Base-by-base conservation (phyloP, 2,888 invertebrate species). In the Rhagophthalmus giganteus region DNA sequence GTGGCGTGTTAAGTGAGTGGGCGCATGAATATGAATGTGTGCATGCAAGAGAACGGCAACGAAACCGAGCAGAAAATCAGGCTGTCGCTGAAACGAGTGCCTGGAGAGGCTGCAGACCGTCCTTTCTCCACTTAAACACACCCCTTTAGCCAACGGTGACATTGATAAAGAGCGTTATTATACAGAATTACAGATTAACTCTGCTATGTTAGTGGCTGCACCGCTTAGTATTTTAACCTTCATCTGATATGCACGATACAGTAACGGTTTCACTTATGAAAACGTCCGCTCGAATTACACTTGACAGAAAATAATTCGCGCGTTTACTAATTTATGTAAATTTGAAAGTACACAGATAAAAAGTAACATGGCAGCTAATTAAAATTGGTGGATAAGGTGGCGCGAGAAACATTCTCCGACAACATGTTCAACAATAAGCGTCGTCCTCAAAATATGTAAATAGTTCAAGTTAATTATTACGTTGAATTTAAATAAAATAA, bases 161-260 rank as follows among this genome's bases (percentile, higher is more conserved):
- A 66, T 64, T 71, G 70, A 71, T 62, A 67, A 67, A 71, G 65
- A 61, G 64, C 59, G 69, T 68, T 71, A 71, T 71, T 71, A 70
- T 71, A 63, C 68, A 62, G 66, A 69, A 70, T 70, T 71, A 62
- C 68, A 63, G 67, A 69, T 71, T 71, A 71, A 68, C 64, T 63
- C 62, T 60, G 61, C 63, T 60, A 64, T 58, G 65, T 49, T 54
- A 53, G 47, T 53, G 53, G 53, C 42, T 53, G 53, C 53, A 47
- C 42, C 35, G 53, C 52, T 52, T 52, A 52, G 46, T 48, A 42
- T 53, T 53, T 53, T 53, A 53, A 46, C 47, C 53, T 47, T 30
- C 33, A 53, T 53, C 53, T 53, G 47, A 42, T 53, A 42, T 53
- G n/a, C n/a, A n/a, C n/a, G n/a, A n/a, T n/a, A n/a, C n/a, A n/a